Conservation (phyloP, 2,888 invertebrate species). For the Athalia circularis region DNA sequence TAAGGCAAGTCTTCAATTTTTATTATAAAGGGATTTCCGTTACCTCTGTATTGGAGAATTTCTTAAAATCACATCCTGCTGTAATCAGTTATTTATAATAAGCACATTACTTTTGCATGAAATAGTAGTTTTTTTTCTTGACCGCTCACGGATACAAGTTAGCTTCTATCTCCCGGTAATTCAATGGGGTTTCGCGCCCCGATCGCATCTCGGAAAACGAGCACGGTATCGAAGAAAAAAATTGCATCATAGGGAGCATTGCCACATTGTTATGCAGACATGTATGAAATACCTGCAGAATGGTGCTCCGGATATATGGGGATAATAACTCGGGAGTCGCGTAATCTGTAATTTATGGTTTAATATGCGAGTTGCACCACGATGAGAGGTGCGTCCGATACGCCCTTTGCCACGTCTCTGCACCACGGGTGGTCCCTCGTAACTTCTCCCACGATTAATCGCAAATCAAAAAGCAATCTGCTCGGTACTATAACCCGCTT, state of each 20-base stretch:
- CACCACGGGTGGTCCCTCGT: constrained; percentile 59
- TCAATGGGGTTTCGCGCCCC: no score
- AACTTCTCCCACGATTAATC: constrained; percentile 71
- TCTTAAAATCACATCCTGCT: no score
- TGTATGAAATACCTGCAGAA: not conserved
- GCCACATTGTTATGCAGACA: not conserved
- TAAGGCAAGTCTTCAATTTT: not conserved
- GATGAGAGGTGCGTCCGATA: constrained; percentile 52
- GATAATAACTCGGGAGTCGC: no score
- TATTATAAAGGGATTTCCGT: not conserved
- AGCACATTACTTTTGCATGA: no score
- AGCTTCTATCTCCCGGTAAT: no score
- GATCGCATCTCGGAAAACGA: no score
- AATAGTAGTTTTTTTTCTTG: no score
- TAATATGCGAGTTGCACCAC: constrained; percentile 64
- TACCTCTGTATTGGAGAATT: not conserved
- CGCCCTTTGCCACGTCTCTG: constrained; percentile 55
- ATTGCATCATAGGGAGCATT: no score
- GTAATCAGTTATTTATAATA: no score
- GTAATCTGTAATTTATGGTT: constrained; percentile 67
- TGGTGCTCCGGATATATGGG: no score
- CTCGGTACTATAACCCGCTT: constrained; percentile 55
- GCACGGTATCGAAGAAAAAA: no score
- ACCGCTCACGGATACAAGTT: no score
- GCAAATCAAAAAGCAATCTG: constrained; percentile 73